Evolutionary conservation across 2,113 vertebrate species (phyloP).

Genomic region (Corythoichthys intestinalis): DNA sequence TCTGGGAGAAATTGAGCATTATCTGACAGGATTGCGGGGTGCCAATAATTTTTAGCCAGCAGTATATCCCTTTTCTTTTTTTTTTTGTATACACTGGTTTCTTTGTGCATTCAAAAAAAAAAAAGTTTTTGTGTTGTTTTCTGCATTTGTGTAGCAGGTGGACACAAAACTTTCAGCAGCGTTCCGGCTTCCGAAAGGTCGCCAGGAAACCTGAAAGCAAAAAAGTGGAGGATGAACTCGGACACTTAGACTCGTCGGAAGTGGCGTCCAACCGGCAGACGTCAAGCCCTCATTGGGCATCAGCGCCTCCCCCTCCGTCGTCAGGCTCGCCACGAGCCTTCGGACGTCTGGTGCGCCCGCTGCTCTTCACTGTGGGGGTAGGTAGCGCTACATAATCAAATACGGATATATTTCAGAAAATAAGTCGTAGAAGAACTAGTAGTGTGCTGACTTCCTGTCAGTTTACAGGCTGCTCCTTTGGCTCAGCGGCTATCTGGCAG

Average conservation of each 20-base stretch:
- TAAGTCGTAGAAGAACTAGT: too few species aligned
- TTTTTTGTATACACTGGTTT: too few species aligned
- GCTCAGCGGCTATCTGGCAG: constrained; percentile 90
- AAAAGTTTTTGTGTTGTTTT: too few species aligned
- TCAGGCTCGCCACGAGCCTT: constrained; percentile 53
- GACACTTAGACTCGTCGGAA: constrained; percentile 22
- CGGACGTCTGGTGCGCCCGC: constrained; percentile 75
- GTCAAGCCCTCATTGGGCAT: constrained; percentile 51
- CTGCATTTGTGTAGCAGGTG: constrained; percentile 54
- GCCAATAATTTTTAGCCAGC: too few species aligned
- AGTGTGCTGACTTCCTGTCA: constrained; percentile 60
- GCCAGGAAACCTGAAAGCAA: constrained; percentile 70
- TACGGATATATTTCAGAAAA: too few species aligned
- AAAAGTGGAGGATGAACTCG: constrained; percentile 55
- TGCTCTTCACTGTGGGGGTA: constrained; percentile 89
- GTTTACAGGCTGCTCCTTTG: constrained; percentile 94
- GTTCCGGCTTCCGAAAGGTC: constrained; percentile 77
- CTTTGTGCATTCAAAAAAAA: too few species aligned
- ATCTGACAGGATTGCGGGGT: too few species aligned
- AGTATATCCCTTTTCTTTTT: too few species aligned
- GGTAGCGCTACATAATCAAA: constrained; percentile 39
- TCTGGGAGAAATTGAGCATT: too few species aligned
- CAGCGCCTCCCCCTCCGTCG: constrained; percentile 27
- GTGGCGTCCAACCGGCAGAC: background rate
- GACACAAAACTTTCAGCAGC: constrained; percentile 69